phyloP scores from a whole-genome alignment of 1,140 invertebrate species.

The Laupala kohalensis region DNA sequence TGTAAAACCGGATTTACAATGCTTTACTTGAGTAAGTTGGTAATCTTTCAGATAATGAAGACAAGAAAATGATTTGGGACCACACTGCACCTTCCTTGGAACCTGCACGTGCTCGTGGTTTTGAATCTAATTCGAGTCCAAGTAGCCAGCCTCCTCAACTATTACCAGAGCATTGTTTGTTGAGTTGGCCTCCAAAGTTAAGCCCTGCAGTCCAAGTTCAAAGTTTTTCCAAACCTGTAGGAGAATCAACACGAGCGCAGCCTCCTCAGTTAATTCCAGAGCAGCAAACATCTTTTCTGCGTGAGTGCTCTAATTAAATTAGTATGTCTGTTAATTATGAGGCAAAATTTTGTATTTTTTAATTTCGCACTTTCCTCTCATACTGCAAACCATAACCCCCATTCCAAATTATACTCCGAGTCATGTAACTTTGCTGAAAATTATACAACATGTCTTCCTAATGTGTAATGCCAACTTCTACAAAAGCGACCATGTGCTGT shows the following conservation, averaged over 20 bases:
- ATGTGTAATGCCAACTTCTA: too few species aligned
- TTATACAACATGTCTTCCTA: too few species aligned
- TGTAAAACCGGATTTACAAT: not conserved
- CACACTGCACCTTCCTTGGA: not conserved
- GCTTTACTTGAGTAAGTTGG: not conserved
- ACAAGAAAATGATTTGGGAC: not conserved
- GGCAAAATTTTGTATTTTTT: too few species aligned
- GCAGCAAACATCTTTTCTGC: not conserved
- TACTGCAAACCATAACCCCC: too few species aligned
- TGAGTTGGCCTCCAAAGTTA: not conserved
- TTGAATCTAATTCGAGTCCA: not conserved
- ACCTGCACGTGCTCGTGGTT: not conserved
- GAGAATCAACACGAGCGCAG: not conserved
- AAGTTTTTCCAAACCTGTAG: not conserved
- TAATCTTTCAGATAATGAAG: not conserved
- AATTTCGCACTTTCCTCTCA: too few species aligned
- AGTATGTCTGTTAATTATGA: too few species aligned
- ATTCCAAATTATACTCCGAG: too few species aligned
- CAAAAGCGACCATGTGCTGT: too few species aligned
- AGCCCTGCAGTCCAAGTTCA: not conserved
- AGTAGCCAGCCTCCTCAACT: not conserved
- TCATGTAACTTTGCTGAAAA: too few species aligned
- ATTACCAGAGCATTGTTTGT: not conserved
- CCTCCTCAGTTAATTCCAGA: not conserved
- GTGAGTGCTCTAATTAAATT: too few species aligned